Base-by-base conservation (phyloP, 2,888 invertebrate species). In the Megaustenia siamemsis region DNA sequence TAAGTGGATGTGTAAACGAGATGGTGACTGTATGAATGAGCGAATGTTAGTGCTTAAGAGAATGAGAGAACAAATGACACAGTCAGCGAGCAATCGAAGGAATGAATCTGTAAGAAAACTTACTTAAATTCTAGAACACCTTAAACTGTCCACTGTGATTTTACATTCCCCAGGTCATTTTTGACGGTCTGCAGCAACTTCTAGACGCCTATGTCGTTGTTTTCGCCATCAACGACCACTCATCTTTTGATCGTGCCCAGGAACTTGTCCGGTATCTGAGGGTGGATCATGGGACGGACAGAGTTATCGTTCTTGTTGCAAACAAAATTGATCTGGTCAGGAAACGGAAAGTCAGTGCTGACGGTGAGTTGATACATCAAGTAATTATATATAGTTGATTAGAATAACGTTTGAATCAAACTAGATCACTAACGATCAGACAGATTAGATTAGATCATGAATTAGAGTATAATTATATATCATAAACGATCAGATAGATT, bases 241-340 rank as follows among this genome's bases (percentile, higher is more conserved):
- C 96, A 63, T 97, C 97, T 18, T 98, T 98, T 94, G 96, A 96
- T 88, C 95, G 96, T 80, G 97, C 97, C 6, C 96, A 96, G 88
- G 97, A 97, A 92, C 96, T 97, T 86, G 95, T 98, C 83, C 96
- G 97, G 90, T 97, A 97, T 93, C 95, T 98, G 83, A 97, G 97
- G 95, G 95, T 96, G 86, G 97, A 95, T 88, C 96, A 96, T 92
- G 97, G 96, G 92, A 97, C 96, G 0, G 97, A 97, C 86, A 96
- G 97, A 92, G 97, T 97, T 24, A 97, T 97, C 83, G 97, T 98
- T 86, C 95, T 98, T 32, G 98, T 98, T 3, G 98, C 97, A 63
- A 98, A 98, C 93, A 98, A 98, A 93, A 97, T 97, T 4, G 98
- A 98, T 93, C 95, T 98, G 90, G 98, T 97, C 0, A 95, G 98